phyloP scores from a whole-genome alignment of 2,113 vertebrate species.

The Chloebia gouldiae region DNA sequence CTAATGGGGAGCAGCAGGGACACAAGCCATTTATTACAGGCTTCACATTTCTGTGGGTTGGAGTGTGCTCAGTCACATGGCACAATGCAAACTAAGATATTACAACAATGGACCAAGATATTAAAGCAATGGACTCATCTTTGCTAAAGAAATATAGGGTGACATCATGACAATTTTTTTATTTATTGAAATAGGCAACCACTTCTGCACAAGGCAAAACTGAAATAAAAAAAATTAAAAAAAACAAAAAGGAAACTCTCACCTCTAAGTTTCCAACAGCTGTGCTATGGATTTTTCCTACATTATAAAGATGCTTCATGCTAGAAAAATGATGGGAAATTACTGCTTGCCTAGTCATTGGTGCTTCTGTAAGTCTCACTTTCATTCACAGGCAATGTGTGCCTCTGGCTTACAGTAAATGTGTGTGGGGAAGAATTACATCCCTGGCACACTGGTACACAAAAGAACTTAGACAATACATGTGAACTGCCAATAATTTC shows the following conservation, averaged over 20 bases:
- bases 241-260: not conserved
- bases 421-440: not conserved
- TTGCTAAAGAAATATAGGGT: not conserved
- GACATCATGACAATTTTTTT: not conserved
- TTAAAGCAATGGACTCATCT: not conserved
- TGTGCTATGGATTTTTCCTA: not conserved
- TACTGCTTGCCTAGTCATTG: not conserved
- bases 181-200: not conserved
- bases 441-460: not conserved
- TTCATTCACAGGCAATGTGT: not conserved
- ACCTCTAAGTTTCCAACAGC: not conserved
- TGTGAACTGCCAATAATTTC: not conserved
- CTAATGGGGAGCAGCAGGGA: not conserved
- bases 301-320: not conserved
- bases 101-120: not conserved
- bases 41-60: not conserved
- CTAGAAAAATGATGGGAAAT: not conserved
- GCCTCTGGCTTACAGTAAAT: conserved; percentile 9
- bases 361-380: not conserved
- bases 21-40: not conserved
- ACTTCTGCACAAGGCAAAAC: not conserved
- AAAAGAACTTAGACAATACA: not conserved
- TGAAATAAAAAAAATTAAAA: not conserved
- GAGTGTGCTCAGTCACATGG: not conserved
- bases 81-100: not conserved